Conservation (phyloP, 2,113 vertebrate species). For the Junco hyemalis region DNA sequence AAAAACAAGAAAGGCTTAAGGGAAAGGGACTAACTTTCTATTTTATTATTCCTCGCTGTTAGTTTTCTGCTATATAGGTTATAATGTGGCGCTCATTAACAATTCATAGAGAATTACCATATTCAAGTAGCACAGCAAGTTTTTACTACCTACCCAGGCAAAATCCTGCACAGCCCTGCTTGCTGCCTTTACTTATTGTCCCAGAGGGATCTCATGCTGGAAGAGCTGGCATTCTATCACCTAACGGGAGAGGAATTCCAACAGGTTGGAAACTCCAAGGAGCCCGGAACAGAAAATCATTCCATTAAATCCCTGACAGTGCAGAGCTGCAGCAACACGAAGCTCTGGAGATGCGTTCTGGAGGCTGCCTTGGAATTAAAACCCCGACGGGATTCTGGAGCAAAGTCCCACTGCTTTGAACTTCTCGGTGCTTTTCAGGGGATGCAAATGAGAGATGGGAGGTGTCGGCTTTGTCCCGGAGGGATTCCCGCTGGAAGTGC, state of each 20-base stretch:
- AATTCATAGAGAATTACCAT: conserved; percentile 20
- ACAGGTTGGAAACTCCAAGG: neutral
- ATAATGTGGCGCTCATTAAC: neutral
- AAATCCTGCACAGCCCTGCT: neutral
- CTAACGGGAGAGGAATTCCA: neutral
- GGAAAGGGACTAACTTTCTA: neutral
- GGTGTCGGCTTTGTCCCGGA: neutral
- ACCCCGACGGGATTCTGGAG: neutral
- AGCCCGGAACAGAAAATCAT: neutral
- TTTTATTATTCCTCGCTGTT: neutral
- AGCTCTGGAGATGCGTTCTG: neutral
- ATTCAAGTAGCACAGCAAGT: conserved; percentile 40
- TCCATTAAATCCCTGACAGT: neutral
- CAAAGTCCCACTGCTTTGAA: neutral
- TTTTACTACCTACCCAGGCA: neutral
- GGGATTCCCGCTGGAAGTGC: neutral
- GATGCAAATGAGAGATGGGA: neutral
- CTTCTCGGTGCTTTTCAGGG: neutral
- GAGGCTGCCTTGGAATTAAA: neutral
- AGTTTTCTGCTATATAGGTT: neutral
- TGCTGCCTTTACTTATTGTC: neutral
- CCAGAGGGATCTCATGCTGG: neutral
- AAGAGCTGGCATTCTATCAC: neutral
- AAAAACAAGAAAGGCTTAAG: neutral
- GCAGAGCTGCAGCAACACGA: neutral